Evolutionary conservation across 2,113 vertebrate species (phyloP), one percentile per base, ranked within the genome.

Genomic region (Pitta sordida): DNA sequence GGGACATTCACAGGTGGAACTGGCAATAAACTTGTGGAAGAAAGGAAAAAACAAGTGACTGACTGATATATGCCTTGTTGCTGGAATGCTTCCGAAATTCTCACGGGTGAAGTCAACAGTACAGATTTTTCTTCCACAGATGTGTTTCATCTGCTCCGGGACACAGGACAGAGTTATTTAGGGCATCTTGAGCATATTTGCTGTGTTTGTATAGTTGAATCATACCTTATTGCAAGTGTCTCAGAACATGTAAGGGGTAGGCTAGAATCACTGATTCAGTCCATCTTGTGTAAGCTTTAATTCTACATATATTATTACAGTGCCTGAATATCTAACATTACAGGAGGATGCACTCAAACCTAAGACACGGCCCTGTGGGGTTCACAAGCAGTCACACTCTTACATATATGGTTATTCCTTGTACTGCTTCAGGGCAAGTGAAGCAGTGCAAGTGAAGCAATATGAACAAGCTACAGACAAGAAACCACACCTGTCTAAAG

Each of bases 31-130:
- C 19, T 48, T 48, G 30, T 32, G 70, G 51, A 30, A 59, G 27
- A 77, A 15, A 74, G 14, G 46, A 81, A 81, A 52, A 67, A 94
- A 86, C 19, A 78, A 32, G 46, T 79, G 77, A 74, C 19, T 63
- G 64, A 73, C 43, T 70, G 68, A 76, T 24, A 13, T 68, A 34
- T 10, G 8, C 3, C 39, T 67, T 75, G 13, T 4, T 88, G 63
- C 46, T 86, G 79, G 27, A 86, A 7, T 0, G 0, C 29, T 48
- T 76, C 76, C 39, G 74, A 17, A 81, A 71, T 75, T 56, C 30
- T 59, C 56, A 63, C 1, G 9, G 29, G 20, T 2, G 1, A 93
- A 86, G 24, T 55, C 48, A 83, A 79, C n/a, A 76, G 19, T 10
- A 76, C 10, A 63, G 29, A 56, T 10, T 65, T n/a, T 82, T 79